phyloP scores from a whole-genome alignment of 2,113 vertebrate species.

The Menura novaehollandiae region DNA sequence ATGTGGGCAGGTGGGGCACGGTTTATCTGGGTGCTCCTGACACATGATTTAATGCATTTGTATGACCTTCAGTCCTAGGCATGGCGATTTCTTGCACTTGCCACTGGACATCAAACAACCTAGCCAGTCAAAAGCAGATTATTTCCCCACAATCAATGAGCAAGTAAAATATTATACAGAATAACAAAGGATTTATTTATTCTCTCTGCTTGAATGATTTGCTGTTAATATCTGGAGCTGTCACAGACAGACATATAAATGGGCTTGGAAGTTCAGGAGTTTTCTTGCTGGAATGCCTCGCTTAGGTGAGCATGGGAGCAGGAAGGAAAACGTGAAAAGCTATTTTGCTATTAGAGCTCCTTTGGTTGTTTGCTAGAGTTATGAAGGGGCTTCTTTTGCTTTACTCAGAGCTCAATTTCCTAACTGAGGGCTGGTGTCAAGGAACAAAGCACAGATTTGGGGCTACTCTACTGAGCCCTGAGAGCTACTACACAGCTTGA shows the following conservation, averaged over 20 bases:
- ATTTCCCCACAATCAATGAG: not conserved
- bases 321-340: not conserved
- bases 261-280: not conserved
- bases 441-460: not conserved
- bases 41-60: not conserved
- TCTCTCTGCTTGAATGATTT: not conserved
- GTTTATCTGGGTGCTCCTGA: not conserved
- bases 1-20: not conserved
- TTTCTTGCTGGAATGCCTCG: not conserved
- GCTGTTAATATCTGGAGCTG: not conserved
- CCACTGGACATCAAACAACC: not conserved
- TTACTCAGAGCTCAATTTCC: not conserved
- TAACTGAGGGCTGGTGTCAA: not conserved
- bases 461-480: not conserved
- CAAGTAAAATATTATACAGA: not conserved
- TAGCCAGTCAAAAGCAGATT: not conserved
- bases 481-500: not conserved
- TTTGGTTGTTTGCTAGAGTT: not conserved
- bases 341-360: not conserved
- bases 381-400: not conserved
- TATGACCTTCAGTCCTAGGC: not conserved
- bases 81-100: not conserved
- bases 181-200: not conserved
- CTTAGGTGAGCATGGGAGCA: not conserved
- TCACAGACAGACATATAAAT: not conserved